These are phyloP conservation scores for Cylloceria caligata DNA, from an alignment of 2,888 invertebrate species.

Conservation along the genomic window DNA sequence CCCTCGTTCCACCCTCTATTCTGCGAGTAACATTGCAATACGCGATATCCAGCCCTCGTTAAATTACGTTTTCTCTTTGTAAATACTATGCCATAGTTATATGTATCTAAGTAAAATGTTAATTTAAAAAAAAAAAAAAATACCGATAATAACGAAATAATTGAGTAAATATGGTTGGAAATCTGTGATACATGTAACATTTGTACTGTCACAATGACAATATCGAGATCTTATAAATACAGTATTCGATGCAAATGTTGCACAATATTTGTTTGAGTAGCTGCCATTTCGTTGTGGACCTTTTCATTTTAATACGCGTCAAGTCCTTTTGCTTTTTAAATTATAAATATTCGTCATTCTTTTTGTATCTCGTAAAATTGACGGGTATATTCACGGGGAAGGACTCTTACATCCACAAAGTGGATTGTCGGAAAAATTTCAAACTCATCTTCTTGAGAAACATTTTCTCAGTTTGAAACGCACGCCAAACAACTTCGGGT, in stretches of 20 bases:
- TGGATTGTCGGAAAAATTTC: too few species aligned
- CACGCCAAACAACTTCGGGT: constrained; percentile 1
- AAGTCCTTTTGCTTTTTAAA: neutral
- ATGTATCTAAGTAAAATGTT: constrained; percentile 57
- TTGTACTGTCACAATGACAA: constrained; percentile 79
- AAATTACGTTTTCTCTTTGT: constrained; percentile 46
- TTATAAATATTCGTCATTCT: neutral
- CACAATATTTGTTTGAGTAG: constrained; percentile 28
- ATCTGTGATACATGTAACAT: constrained; percentile 80
- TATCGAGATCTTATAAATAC: constrained; percentile 75
- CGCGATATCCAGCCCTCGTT: neutral
- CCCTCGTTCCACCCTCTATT: neutral
- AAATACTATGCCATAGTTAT: constrained; percentile 57
- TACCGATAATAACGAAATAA: constrained; percentile 31
- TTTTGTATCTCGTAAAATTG: neutral
- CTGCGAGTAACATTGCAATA: neutral
- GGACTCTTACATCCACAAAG: neutral
- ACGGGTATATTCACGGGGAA: neutral
- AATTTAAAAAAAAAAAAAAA: constrained; percentile 71
- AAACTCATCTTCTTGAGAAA: too few species aligned
- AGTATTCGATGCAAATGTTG: constrained; percentile 71
- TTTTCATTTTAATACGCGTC: neutral
- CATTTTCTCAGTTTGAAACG: too few species aligned
- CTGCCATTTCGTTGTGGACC: neutral
- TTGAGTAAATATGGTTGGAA: constrained; percentile 70